Conservation (phyloP, 30 jellyfish, hydroid and myxozoan species). For the Rhopilema esculentum region DNA sequence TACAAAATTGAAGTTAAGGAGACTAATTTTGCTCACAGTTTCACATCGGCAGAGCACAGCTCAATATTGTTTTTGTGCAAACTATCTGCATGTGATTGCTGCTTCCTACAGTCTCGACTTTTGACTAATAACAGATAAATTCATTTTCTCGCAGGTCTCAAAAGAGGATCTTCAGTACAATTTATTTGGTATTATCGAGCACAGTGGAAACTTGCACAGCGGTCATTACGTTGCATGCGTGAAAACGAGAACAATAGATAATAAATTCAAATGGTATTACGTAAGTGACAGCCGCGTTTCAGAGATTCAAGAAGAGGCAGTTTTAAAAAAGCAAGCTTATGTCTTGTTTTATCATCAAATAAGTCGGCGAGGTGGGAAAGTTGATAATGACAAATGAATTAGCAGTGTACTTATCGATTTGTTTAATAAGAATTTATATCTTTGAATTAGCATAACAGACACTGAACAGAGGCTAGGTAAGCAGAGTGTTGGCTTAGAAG, state of each 20-base stretch:
- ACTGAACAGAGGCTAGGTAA: background rate
- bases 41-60: too few species aligned
- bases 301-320: conserved; percentile 78
- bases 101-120: too few species aligned
- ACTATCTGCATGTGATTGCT: too few species aligned
- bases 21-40: too few species aligned
- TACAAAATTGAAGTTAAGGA: too few species aligned
- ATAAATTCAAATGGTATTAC: conserved; percentile 73
- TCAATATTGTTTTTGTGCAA: too few species aligned
- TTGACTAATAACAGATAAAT: background rate
- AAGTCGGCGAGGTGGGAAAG: conserved; percentile 8
- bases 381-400: background rate
- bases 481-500: background rate
- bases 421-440: too few species aligned
- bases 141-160: conserved; percentile 35
- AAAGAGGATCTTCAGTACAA: conserved; percentile 56
- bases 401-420: background rate
- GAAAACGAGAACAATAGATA: conserved; percentile 46
- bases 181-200: conserved; percentile 82
- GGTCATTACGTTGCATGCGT: conserved; percentile 94
- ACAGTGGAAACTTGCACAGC: conserved; percentile 87
- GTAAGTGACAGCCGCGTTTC: conserved; percentile 88
- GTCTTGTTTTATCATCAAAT: conserved; percentile 68
- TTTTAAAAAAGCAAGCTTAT: conserved; percentile 85
- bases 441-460: background rate